A percentile compares a stretch with the other conserved stretches of the same genome.
Conservation (phyloP, 1,140 invertebrate species). For the Eriosoma lanigerum region DNA sequence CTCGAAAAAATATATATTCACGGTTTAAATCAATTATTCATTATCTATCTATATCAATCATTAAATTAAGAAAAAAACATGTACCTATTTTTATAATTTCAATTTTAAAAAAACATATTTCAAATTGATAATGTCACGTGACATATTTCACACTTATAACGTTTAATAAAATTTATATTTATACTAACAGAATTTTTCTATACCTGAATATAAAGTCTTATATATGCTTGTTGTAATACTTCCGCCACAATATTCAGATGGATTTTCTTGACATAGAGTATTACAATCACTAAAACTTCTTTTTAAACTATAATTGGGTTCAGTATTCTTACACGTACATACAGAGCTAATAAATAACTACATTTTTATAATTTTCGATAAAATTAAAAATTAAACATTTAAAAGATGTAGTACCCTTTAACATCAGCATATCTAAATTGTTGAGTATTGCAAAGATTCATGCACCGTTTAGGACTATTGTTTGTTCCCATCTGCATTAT, state of each 20-base stretch:
- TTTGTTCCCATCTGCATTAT: slow-evolving; percentile 46
- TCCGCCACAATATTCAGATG: slow-evolving; percentile 53
- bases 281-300: slow-evolving; percentile 46
- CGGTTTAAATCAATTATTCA: too few species aligned
- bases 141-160: too few species aligned
- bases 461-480: slow-evolving; percentile 53
- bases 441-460: slow-evolving; percentile 54
- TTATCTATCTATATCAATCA: too few species aligned
- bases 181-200: too few species aligned
- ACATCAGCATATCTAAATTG: slow-evolving; percentile 31
- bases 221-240: slow-evolving; percentile 49
- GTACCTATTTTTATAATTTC: too few species aligned
- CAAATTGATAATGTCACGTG: too few species aligned
- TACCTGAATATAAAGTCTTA: slow-evolving; percentile 48
- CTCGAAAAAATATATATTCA: too few species aligned
- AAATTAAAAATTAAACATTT: not conserved
- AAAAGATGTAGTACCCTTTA: slow-evolving; percentile 24
- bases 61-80: too few species aligned
- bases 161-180: too few species aligned
- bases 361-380: not conserved
- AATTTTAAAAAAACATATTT: too few species aligned
- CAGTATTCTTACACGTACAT: not conserved
- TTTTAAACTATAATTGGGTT: slow-evolving; percentile 5
- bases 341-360: not conserved
- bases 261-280: slow-evolving; percentile 52